Percentiles rank a stretch among this genome's conserved stretches.
phyloP scores from a whole-genome alignment of 2,113 vertebrate genomes.

The Marcusenius ussheri region DNA sequence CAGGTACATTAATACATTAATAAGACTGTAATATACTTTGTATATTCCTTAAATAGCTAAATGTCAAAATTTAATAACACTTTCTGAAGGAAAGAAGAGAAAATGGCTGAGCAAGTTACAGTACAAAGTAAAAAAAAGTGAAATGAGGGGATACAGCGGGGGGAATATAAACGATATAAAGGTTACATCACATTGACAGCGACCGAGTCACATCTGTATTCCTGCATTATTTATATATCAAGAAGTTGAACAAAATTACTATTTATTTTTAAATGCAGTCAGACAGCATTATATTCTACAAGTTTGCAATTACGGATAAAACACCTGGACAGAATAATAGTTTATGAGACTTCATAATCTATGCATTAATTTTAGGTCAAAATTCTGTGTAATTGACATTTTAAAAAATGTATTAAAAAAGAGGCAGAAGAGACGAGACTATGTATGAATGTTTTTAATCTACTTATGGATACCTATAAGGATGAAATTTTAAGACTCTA shows the following conservation, averaged over 20 bases:
- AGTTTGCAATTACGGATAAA: neutral
- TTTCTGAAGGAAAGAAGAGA: too few species aligned
- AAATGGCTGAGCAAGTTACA: too few species aligned
- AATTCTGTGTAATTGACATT: neutral
- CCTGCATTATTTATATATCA: neutral
- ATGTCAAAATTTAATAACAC: too few species aligned
- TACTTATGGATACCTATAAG: neutral
- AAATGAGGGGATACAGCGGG: neutral
- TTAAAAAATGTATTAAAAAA: too few species aligned
- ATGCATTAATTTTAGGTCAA: neutral
- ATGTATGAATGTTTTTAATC: neutral
- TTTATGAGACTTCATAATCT: neutral
- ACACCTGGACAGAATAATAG: neutral
- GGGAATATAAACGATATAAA: neutral
- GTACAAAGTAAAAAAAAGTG: neutral
- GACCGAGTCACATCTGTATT: neutral
- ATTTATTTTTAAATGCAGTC: neutral
- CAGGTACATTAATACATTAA: too few species aligned
- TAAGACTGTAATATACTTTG: too few species aligned
- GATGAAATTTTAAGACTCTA: neutral
- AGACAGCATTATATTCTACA: neutral
- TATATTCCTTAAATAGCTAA: too few species aligned
- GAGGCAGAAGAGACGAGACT: neutral
- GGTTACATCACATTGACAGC: neutral
- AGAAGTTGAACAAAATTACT: neutral